These are phyloP conservation scores for Cancer borealis DNA, from an alignment of 2,888 invertebrate genomes.

Conservation along the genomic window DNA sequence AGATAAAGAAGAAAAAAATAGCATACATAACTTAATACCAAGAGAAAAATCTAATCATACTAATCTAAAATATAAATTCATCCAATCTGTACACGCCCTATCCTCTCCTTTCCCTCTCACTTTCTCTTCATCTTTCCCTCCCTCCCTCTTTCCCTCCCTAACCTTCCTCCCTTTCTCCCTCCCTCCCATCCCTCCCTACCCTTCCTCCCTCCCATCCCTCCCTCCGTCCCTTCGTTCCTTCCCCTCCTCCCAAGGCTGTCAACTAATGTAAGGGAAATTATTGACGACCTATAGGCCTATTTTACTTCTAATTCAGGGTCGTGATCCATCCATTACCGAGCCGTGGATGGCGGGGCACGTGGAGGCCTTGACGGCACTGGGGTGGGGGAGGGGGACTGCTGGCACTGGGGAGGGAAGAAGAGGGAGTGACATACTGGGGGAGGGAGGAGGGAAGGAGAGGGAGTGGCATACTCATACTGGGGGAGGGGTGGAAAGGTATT, in stretches of 20 bases:
- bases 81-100: not conserved
- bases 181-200: not conserved
- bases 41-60: not conserved
- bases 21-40: not conserved
- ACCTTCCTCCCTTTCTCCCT: not conserved
- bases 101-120: not conserved
- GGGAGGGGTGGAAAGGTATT: not conserved
- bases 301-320: conserved; percentile 65
- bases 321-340: conserved; percentile 68
- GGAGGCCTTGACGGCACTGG: not conserved
- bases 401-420: not conserved
- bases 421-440: not conserved
- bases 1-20: no score
- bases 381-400: not conserved
- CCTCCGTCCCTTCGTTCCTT: not conserved
- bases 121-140: not conserved
- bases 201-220: not conserved
- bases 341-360: not conserved
- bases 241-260: conserved; percentile 53
- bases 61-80: not conserved
- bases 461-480: not conserved
- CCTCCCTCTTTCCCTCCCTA: not conserved
- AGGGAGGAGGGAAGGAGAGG: not conserved
- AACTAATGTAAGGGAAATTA: conserved; percentile 66
- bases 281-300: conserved; percentile 71